Evolutionary conservation across 1,140 invertebrate species (phyloP).

Genomic region (Stegodyphus dumicola): DNA sequence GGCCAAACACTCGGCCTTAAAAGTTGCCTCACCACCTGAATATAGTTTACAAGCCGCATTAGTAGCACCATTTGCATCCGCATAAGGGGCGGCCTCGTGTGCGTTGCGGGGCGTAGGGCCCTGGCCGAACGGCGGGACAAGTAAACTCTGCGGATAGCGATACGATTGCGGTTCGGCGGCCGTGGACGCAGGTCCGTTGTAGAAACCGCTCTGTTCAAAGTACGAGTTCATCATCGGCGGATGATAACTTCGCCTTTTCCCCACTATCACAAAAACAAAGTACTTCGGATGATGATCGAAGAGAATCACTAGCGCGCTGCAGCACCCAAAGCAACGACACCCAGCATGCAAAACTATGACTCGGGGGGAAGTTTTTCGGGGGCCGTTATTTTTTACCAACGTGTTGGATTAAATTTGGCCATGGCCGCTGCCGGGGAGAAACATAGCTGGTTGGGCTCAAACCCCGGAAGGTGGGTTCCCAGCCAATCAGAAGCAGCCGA

Average conservation of each 20-base stretch:
- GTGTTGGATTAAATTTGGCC: constrained; percentile 52
- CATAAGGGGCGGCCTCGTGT: constrained; percentile 71
- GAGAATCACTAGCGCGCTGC: constrained; percentile 15
- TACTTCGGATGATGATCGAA: not conserved
- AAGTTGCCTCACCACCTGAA: constrained; percentile 66
- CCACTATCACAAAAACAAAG: not conserved
- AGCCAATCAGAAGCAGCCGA: constrained; percentile 49
- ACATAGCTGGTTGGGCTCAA: constrained; percentile 46
- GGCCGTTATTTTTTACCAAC: constrained; percentile 23
- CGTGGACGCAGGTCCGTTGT: constrained; percentile 78
- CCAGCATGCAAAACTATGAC: not conserved
- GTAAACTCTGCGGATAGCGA: constrained; percentile 80
- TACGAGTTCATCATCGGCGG: constrained; percentile 86
- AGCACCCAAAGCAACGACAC: constrained; percentile 9
- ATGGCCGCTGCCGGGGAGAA: constrained; percentile 23
- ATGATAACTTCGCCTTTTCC: not conserved
- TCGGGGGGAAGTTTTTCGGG: constrained; percentile 10
- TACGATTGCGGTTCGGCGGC: constrained; percentile 72
- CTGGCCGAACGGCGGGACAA: constrained; percentile 65
- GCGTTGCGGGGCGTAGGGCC: constrained; percentile 28
- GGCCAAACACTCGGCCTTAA: constrained; percentile 62
- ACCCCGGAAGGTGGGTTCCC: constrained; percentile 51
- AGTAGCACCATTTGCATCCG: constrained; percentile 16
- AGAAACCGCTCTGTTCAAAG: constrained; percentile 93
- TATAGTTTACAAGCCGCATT: constrained; percentile 78